Base-by-base conservation (phyloP, 2,797 vertebrate species). In the Echeneis naucrates region DNA sequence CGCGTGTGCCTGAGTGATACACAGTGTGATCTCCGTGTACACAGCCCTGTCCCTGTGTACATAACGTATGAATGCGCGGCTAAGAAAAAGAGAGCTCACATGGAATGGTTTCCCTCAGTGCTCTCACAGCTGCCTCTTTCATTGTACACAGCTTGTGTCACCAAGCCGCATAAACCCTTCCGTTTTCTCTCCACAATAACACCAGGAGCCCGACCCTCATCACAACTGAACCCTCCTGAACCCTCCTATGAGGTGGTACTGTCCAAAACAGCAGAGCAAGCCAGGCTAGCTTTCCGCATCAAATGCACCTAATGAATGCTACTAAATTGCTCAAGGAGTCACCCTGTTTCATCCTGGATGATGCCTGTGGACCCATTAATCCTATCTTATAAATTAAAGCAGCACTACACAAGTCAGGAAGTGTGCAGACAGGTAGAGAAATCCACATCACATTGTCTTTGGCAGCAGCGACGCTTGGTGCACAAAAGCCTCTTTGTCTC, bases 401-500 rank as follows among this genome's bases (percentile, higher is more conserved):
- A 55, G 73, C 75, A 50, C 71, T 74, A 53, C 77, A 77, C 67
- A 61, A 85, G 77, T 77, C 83, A 85, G 90, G 83, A 89, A 92
- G 78, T 72, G 73, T 78, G 80, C 58, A 82, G 90, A 92, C 90
- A 93, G 92, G 91, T 93, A 91, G 76, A 77, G 88, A 86, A 78
- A 30, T 91, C 88, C 85, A 84, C 78, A 57, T 81, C 42, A 50
- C 89, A 86, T 90, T 92, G 83, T 89, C 62, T 79, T 90, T 94
- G 92, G 92, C 86, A 75, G 83, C 55, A 4, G 58, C 45, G 75
- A 53, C 21, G 55, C 75, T 33, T 57, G 21, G 51, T 42, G 53
- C 75, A 92, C 88, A 91, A 86, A 91, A 79, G 68, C 82, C 61
- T 88, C 89, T 92, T 93, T 93, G 92, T 91, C 61, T 88, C 61